phyloP scores from a whole-genome alignment of 1,140 invertebrate genomes.

The Nasonia longicornis region DNA sequence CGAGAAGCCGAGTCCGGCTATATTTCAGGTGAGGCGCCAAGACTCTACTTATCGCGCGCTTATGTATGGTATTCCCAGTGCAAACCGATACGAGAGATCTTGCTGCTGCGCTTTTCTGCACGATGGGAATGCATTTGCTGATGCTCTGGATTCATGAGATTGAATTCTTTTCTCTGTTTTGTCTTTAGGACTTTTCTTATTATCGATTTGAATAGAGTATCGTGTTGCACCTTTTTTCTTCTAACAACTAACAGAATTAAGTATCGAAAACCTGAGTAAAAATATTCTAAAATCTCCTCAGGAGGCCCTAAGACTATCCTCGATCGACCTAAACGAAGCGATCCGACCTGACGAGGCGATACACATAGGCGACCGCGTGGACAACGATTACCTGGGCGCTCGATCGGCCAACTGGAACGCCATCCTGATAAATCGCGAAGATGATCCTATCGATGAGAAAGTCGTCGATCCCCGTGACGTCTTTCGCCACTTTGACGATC shows the following conservation, averaged over 20 bases:
- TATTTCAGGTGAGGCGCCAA: conserved; percentile 72
- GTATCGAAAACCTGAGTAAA: too few species aligned
- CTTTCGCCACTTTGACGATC: conserved; percentile 54
- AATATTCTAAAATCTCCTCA: neutral
- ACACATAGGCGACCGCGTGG: conserved; percentile 84
- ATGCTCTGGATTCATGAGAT: too few species aligned
- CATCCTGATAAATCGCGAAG: conserved; percentile 70
- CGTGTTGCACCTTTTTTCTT: too few species aligned
- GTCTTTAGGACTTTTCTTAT: neutral
- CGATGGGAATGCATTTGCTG: neutral
- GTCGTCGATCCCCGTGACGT: conserved; percentile 41
- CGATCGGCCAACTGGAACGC: conserved; percentile 81
- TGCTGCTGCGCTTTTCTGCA: neutral
- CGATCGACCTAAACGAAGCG: conserved; percentile 49
- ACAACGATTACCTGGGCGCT: conserved; percentile 84
- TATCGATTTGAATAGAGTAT: neutral
- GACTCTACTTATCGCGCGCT: neutral
- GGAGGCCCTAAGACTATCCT: conserved; percentile 72
- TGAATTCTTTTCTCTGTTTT: neutral
- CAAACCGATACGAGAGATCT: neutral
- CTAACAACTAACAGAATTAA: too few species aligned
- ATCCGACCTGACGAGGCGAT: conserved; percentile 75
- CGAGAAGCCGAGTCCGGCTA: conserved; percentile 80
- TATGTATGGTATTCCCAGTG: neutral
- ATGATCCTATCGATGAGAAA: conserved; percentile 27